These are phyloP conservation scores for Lithophane socia DNA, from an alignment of 2,888 invertebrate species.

Conservation along the genomic window DNA sequence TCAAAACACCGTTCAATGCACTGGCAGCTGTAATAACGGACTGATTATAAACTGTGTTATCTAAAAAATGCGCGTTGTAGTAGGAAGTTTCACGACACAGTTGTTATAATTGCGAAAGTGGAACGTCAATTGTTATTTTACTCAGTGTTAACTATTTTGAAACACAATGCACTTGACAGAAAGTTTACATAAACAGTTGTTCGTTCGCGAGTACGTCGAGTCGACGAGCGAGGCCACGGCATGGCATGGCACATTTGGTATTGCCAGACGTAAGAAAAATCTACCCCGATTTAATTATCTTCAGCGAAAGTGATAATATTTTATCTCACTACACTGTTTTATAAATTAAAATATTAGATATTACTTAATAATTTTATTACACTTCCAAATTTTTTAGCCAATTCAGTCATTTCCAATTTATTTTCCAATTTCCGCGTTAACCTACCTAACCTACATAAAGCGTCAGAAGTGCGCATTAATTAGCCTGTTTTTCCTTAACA, in stretches of 20 bases:
- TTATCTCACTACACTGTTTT: neutral
- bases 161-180: constrained; percentile 77
- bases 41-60: constrained; percentile 45
- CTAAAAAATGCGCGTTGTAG: constrained; percentile 40
- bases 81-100: constrained; percentile 61
- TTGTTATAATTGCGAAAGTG: constrained; percentile 65
- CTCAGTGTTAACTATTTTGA: constrained; percentile 73
- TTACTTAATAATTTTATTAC: neutral
- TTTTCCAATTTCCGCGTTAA: neutral
- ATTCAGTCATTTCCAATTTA: neutral
- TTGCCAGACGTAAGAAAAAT: constrained; percentile 67
- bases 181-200: constrained; percentile 82
- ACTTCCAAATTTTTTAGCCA: neutral
- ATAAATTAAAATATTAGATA: neutral
- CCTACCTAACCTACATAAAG: neutral
- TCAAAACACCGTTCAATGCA: constrained; percentile 50
- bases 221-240: constrained; percentile 71
- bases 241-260: constrained; percentile 75
- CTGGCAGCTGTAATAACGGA: constrained; percentile 43
- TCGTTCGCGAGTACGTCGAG: constrained; percentile 37
- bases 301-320: constrained; percentile 8
- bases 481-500: constrained; percentile 27
- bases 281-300: constrained; percentile 25
- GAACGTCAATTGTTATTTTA: constrained; percentile 71
- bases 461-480: neutral